phyloP scores from a whole-genome alignment of 2,888 invertebrate genomes.

The Athalia rosae region DNA sequence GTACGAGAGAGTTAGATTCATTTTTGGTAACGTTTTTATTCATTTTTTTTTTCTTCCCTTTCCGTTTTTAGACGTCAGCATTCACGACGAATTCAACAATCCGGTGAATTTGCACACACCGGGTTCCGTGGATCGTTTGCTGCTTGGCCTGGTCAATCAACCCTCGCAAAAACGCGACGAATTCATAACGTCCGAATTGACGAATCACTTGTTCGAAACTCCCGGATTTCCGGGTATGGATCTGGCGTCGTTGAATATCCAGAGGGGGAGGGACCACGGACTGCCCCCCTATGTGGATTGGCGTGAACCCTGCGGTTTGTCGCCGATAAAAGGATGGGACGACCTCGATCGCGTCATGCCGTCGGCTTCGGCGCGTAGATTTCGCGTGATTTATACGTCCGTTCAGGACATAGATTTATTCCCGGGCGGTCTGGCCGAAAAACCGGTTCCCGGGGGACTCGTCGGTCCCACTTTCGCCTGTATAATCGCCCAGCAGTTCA shows the following conservation, averaged over 20 bases:
- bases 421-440: conserved; percentile 88
- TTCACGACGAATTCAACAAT: conserved; percentile 86
- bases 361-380: conserved; percentile 78
- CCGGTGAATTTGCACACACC: conserved; percentile 80
- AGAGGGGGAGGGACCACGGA: conserved; percentile 91
- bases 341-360: conserved; percentile 84
- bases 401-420: conserved; percentile 91
- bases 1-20: not conserved
- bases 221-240: conserved; percentile 85
- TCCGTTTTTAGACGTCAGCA: conserved; percentile 81
- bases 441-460: conserved; percentile 85
- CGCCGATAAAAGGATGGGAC: conserved; percentile 80
- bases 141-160: conserved; percentile 86
- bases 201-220: conserved; percentile 89
- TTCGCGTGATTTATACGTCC: conserved; percentile 77
- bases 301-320: conserved; percentile 86
- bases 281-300: conserved; percentile 86
- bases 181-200: conserved; percentile 86
- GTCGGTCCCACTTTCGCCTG: conserved; percentile 93
- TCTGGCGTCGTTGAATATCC: conserved; percentile 90
- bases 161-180: conserved; percentile 87
- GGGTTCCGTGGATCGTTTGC: conserved; percentile 86
- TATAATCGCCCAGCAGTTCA: conserved; percentile 90
- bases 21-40: not conserved
- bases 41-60: not conserved